Evolutionary conservation across 2,797 vertebrate species (phyloP), one percentile per base, ranked within the genome.

Genomic region (Fringilla coelebs): DNA sequence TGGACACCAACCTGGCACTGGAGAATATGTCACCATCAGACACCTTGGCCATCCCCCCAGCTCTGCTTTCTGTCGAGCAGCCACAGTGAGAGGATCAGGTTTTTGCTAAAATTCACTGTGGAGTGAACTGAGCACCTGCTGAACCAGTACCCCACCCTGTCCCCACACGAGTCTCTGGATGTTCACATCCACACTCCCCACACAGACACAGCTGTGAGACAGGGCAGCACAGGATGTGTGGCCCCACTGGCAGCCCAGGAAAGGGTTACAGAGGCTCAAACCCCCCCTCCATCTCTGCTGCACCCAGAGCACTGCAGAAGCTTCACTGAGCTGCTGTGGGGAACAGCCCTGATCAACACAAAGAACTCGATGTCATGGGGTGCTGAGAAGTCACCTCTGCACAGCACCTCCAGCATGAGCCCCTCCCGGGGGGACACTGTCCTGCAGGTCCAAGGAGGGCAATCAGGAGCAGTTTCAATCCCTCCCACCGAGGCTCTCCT

Each of bases 151-250:
- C 32, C 1, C 1, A 6, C 34, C 55, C 52, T 22, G 29, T 61
- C 31, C 34, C 34, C 3, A 2, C 1, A 1, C 0, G 0, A 36
- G 29, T 31, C 51, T 25, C 48, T 1, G 6, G 7, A 3, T 16
- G 24, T 11, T 31, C 34, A 4, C 43, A 51, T 4, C 43, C 57
- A 5, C 48, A 15, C 21, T 1, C 46, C 73, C 60, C 61, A 45
- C 0, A 2, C 73, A 83, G 65, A 76, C 70, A 32, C 36, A 9
- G 46, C 19, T 24, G 32, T 8, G 12, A 49, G 46, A 40, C 0
- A 0, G 68, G 79, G 65, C 46, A 82, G 41, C 55, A 21, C 40
- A 60, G 29, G 24, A 11, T 3, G 9, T 8, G 3, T 10, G 28
- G 14, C 38, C 51, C 24, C 36, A 49, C 10, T 0, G 0, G n/a